Percentiles rank a stretch among this genome's conserved stretches.
These are phyloP conservation scores for Lysiphlebus fabarum DNA, from an alignment of 1,140 invertebrate species.

Conservation along the genomic window DNA sequence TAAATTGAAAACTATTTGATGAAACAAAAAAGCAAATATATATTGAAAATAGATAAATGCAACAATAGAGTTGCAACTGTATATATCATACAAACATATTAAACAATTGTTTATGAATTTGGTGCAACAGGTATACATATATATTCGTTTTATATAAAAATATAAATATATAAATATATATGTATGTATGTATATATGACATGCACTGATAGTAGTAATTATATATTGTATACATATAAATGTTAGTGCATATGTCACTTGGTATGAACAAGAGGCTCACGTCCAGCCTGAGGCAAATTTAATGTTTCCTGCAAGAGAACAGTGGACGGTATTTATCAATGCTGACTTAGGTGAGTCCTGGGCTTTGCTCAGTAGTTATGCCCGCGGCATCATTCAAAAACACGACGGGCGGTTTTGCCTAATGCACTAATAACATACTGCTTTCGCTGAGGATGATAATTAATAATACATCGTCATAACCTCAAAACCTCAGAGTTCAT, in stretches of 20 bases:
- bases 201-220: slow-evolving; percentile 50
- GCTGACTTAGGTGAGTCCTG: slow-evolving; percentile 35
- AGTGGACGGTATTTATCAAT: slow-evolving; percentile 43
- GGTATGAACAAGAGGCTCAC: slow-evolving; percentile 32
- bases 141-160: too few species aligned
- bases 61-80: slow-evolving; percentile 7
- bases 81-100: slow-evolving; percentile 15
- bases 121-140: slow-evolving; percentile 46
- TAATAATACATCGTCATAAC: slow-evolving; percentile 42
- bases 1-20: too few species aligned
- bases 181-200: slow-evolving; percentile 12
- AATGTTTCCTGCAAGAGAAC: slow-evolving; percentile 11
- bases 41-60: too few species aligned
- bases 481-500: neutral
- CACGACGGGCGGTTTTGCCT: slow-evolving; percentile 46
- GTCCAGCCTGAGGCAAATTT: slow-evolving; percentile 18
- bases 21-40: too few species aligned
- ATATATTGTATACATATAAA: slow-evolving; percentile 26
- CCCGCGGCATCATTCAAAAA: slow-evolving; percentile 29
- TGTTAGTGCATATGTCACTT: slow-evolving; percentile 39
- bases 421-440: slow-evolving; percentile 52
- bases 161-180: too few species aligned
- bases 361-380: slow-evolving; percentile 23
- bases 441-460: slow-evolving; percentile 44
- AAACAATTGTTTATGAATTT: slow-evolving; percentile 6